Evolutionary conservation across 1,140 invertebrate genomes (phyloP), one percentile per base, ranked within the genome.

Genomic region (Pristionchus pacificus): DNA sequence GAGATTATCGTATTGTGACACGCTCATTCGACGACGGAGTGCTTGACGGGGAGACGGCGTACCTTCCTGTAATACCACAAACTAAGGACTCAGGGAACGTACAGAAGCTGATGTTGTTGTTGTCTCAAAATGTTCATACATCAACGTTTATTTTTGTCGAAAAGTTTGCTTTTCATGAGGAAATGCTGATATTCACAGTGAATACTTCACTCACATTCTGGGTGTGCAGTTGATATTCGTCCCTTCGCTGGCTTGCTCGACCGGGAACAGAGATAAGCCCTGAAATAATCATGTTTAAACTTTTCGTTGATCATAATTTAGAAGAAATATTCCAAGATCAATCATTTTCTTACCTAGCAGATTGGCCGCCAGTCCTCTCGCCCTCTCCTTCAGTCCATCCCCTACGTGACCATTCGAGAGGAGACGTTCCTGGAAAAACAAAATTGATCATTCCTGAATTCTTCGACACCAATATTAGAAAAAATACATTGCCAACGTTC

Each of bases 1-100:
- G 66, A 84, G 66, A 58, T 82, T 84, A 59, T 83, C 81, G 49
- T 79, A 77, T 27, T 80, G 75, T 13, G 80, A 64, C 13, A 83
- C 62, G 62, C 78, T 82, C n/a, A 81, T 62, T 49, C 81, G 57
- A 63, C 80, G 73, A 29, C 80, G 65, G 2, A 79, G 49, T 27
- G 59, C 27, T 60, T 74, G 60, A 28, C 78, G 28, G 6, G 68
- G 72, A 10, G 78, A 62, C 10, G 78, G 75, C 6, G 59, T 55
- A 15, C 61, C 38, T 66, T 79, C 77, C 77, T 78, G 59, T 1
- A 77, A 77, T 63, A 30, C 13, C 10, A 29, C 30, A 29, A 71
- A 25, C 13, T 58, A 2, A 10, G 15, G 58, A 19, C 6, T 25
- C 24, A 28, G 63, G 1, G 57, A 2, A 25, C n/a, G n/a, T n/a